A percentile compares a stretch with the other conserved stretches of the same genome.
These are phyloP conservation scores for Ridgeia piscesae DNA, from an alignment of 1,140 invertebrate species.

Conservation along the genomic window DNA sequence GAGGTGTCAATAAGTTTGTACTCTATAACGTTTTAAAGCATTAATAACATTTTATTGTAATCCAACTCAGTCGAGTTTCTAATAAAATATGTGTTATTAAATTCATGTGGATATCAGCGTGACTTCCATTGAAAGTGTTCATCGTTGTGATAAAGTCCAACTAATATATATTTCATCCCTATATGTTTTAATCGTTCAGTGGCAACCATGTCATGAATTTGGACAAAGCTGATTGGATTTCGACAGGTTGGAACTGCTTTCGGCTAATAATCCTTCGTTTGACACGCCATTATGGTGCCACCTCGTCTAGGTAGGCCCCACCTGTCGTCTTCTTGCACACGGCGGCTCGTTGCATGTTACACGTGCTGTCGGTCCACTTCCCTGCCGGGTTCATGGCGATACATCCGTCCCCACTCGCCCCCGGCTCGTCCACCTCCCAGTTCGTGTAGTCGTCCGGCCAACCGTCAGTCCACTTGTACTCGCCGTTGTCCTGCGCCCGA, in stretches of 20 bases:
- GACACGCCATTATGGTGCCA: background rate
- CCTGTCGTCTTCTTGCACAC: slow-evolving; percentile 7
- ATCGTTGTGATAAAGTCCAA: no score
- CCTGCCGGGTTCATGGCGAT: background rate
- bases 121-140: no score
- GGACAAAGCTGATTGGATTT: background rate
- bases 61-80: no score
- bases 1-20: no score
- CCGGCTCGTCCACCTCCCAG: slow-evolving; percentile 14
- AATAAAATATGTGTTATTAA: no score
- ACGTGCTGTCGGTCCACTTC: slow-evolving; percentile 7
- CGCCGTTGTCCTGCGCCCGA: background rate
- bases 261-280: background rate
- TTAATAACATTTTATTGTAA: no score
- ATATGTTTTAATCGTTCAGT: background rate
- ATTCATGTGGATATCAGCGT: no score
- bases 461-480: slow-evolving; percentile 18
- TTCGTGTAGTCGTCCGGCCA: slow-evolving; percentile 1
- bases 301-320: background rate
- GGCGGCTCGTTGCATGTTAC: background rate
- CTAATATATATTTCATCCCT: background rate
- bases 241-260: background rate
- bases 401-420: slow-evolving; percentile 7
- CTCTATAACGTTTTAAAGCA: no score
- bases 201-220: background rate